phyloP scores from a whole-genome alignment of 2,113 vertebrate species.

The Motacilla alba region DNA sequence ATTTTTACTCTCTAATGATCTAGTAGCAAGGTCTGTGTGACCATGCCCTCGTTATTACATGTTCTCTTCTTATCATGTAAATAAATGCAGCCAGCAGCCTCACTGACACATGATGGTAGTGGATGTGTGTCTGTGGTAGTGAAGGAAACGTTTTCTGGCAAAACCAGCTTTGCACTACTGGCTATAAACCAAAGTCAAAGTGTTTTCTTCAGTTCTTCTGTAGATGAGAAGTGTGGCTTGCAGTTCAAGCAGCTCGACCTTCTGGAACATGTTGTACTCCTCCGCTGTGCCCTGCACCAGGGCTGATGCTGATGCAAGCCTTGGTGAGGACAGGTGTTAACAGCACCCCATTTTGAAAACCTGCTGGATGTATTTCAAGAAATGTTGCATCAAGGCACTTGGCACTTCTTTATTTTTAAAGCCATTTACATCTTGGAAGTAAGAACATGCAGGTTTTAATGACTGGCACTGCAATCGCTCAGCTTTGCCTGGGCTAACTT shows the following conservation, averaged over 20 bases:
- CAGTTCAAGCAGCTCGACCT: constrained; percentile 16
- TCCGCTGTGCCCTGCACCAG: not conserved
- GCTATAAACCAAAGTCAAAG: not conserved
- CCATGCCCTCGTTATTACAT: not conserved
- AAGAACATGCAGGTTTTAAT: not conserved
- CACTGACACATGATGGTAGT: not conserved
- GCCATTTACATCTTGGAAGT: constrained; percentile 1
- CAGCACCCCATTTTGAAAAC: constrained; percentile 51
- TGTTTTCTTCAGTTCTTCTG: not conserved
- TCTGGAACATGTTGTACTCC: constrained; percentile 32
- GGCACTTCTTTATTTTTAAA: constrained; percentile 13
- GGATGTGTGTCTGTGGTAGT: not conserved
- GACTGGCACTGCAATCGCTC: not conserved
- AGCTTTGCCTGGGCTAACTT: not conserved
- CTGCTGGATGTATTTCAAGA: constrained; percentile 54
- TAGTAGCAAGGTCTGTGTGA: not conserved
- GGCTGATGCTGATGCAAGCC: constrained; percentile 31
- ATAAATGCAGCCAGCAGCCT: constrained; percentile 17
- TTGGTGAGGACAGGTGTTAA: constrained; percentile 44
- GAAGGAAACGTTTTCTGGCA: not conserved
- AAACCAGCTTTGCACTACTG: constrained; percentile 10
- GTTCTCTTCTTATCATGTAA: constrained; percentile 13
- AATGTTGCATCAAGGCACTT: constrained; percentile 44
- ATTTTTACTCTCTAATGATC: not conserved
- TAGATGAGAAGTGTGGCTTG: not conserved